Evolutionary conservation across 2,888 invertebrate species (phyloP), one percentile per base, ranked within the genome.

Genomic region (Drosophila affinis): DNA sequence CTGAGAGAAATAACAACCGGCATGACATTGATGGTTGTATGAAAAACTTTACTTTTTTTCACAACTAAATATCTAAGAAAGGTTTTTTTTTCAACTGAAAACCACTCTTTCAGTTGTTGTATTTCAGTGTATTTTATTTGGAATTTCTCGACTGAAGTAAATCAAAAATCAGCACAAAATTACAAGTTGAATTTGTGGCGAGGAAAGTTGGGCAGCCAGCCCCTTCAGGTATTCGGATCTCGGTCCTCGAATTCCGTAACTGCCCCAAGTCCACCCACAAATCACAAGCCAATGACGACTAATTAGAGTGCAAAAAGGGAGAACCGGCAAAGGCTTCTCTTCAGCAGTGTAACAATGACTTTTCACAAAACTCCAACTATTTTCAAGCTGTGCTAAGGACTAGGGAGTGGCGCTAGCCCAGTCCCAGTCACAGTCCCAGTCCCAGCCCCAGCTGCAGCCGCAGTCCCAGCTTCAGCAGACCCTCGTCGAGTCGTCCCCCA

Each of bases 221-320:
- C 17, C 49, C 44, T 62, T 56, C 86, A 72, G 81, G 70, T 71
- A 77, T 56, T 48, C 34, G 51, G 53, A 48, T 48, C 27, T 57
- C 18, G 53, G 53, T 27, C 61, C 53, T 53, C 29, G 58, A 64
- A 63, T 73, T 67, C 59, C 45, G 57, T 49, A 57, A 67, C 44
- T 56, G 39, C 53, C 58, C 68, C 59, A 49, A 54, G 60, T 55
- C 75, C 61, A 60, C 71, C 87, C 88, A 79, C 83, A 88, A 84
- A 84, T 84, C 88, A 86, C 84, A 78, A 78, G 75, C 88, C 88
- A 84, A 86, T 88, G 83, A 83, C 71, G 84, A 84, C 88, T 84
- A 84, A 84, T 84, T 84, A 84, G 87, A 84, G 81, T 83, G 83
- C 73, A 75, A 86, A 83, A 83, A 70, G 82, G 70, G 65, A 67